A percentile compares a stretch with the other conserved stretches of the same genome.
phyloP scores from a whole-genome alignment of 2,113 vertebrate genomes.

The Osmerus eperlanus region DNA sequence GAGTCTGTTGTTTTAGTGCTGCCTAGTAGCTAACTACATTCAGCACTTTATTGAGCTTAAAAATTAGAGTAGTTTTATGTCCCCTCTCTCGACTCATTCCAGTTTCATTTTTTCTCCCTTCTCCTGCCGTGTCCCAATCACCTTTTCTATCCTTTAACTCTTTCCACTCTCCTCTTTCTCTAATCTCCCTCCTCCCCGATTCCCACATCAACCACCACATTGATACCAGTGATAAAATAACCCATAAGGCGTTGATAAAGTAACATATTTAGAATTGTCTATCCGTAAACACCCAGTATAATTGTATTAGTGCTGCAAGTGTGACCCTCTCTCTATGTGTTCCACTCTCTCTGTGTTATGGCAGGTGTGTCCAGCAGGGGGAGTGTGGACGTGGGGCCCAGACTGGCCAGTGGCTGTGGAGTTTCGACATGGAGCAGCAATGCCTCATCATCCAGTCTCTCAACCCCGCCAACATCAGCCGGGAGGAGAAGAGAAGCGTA shows the following conservation, averaged over 20 bases:
- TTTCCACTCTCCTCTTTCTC: neutral
- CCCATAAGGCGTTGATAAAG: too few species aligned
- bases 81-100: neutral
- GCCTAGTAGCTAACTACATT: too few species aligned
- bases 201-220: neutral
- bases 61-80: too few species aligned
- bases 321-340: neutral
- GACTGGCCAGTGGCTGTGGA: conserved; percentile 91
- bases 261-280: too few species aligned
- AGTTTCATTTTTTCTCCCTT: neutral
- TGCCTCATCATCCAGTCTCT: conserved; percentile 80
- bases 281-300: neutral
- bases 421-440: conserved; percentile 83
- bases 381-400: conserved; percentile 77
- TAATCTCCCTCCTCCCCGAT: neutral
- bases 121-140: neutral
- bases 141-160: neutral
- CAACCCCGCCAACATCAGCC: conserved; percentile 89
- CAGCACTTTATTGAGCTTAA: too few species aligned
- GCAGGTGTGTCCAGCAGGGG: conserved; percentile 80
- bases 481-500: conserved; percentile 78
- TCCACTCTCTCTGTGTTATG: neutral
- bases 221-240: too few species aligned
- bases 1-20: too few species aligned
- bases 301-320: neutral